Base-by-base conservation (phyloP, 2,797 vertebrate genomes). In the Macroramphosus scolopax region DNA sequence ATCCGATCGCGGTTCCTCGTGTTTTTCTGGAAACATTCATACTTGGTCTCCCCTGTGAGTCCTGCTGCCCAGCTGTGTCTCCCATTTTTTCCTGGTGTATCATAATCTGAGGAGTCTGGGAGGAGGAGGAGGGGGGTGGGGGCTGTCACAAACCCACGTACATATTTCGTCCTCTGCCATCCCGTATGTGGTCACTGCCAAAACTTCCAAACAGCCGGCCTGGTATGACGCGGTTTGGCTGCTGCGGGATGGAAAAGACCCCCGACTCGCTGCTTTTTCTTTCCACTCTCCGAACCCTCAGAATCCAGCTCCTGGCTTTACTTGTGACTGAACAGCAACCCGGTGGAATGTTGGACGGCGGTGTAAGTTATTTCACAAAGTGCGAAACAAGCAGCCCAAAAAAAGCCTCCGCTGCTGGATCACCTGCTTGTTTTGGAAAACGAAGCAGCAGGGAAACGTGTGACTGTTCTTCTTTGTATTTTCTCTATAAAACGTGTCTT, bases 381-480 rank as follows among this genome's bases (percentile, higher is more conserved):
- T 35, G 25, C 67, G 68, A 67, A 64, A 68, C 63, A 66, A 73
- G 53, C 35, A 32, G 30, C 54, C 51, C 49, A 40, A 61, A 66
- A 67, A n/a, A 30, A 40, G 9, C 59, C 49, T 55, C 63, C 52
- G 12, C 28, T 30, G 63, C 78, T 78, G 78, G 84, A 72, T 82
- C 80, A 84, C 82, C 75, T 81, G 81, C 68, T 83, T 83, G 81
- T 81, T 70, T 81, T 82, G 81, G 80, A 82, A 80, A 75, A 58
- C 31, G n/a, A 64, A 41, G 20, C 13, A 54, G 49, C 38, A 51
- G 38, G 51, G 47, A 68, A 53, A 60, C 13, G 17, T 14, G 51
- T 36, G 36, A 22, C 20, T 22, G 20, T 22, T 3, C 29, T 31
- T 31, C 29, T 31, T n/a, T 31, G 10, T 2, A 4, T 44, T 17